Conservation (phyloP, 2,888 invertebrate genomes). For the Diaphora mendica region DNA sequence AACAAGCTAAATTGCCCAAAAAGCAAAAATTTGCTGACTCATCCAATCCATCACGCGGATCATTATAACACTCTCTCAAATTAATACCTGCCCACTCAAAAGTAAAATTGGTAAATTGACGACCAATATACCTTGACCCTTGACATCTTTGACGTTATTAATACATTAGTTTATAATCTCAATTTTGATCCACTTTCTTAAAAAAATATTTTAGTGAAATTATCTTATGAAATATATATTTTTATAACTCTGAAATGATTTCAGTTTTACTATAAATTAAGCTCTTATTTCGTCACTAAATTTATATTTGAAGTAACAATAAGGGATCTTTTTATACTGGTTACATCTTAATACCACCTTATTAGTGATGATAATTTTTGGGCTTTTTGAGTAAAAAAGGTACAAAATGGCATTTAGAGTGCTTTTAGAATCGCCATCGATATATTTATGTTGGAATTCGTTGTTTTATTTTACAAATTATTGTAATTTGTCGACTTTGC, state of each 20-base stretch:
- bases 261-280: background rate
- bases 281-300: background rate
- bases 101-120: constrained; percentile 70
- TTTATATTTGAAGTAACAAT: constrained; percentile 6
- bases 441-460: constrained; percentile 80
- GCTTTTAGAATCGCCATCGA: constrained; percentile 78
- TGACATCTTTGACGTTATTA: constrained; percentile 1
- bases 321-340: constrained; percentile 58
- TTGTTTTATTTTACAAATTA: constrained; percentile 60
- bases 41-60: constrained; percentile 83
- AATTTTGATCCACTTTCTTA: background rate
- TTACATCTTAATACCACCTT: constrained; percentile 62
- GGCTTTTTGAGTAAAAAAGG: constrained; percentile 70
- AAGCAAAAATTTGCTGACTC: constrained; percentile 72
- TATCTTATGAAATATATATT: background rate
- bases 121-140: constrained; percentile 56
- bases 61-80: constrained; percentile 81
- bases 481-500: constrained; percentile 51
- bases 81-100: constrained; percentile 81
- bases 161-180: background rate
- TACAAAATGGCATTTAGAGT: constrained; percentile 77
- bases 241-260: background rate
- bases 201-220: background rate
- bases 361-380: constrained; percentile 82
- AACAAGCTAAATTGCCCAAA: constrained; percentile 58